phyloP scores from a whole-genome alignment of 2,797 vertebrate genomes.

The Hylomyscus alleni region DNA sequence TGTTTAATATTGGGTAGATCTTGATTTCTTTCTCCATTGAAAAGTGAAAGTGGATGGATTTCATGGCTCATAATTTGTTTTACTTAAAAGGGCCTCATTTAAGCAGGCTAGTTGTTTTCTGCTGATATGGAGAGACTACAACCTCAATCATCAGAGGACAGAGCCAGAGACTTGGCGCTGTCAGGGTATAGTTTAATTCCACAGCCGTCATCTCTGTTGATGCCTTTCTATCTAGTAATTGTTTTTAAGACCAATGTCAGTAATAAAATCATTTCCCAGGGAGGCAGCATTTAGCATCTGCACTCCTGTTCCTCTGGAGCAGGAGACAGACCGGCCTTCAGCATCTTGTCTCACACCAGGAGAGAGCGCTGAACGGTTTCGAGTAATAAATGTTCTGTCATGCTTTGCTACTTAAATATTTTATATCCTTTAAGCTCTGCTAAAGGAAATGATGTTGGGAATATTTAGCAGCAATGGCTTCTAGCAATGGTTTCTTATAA shows the following conservation, averaged over 20 bases:
- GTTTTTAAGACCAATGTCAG: conserved; percentile 64
- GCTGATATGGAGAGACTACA: background rate
- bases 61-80: background rate
- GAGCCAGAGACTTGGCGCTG: background rate
- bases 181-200: conserved; percentile 23
- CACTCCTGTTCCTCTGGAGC: background rate
- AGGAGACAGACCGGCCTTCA: background rate
- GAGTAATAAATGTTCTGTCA: conserved; percentile 63
- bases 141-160: background rate
- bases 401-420: conserved; percentile 74
- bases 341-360: background rate
- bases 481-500: conserved; percentile 76
- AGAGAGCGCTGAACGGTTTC: background rate
- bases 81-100: background rate
- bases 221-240: conserved; percentile 52
- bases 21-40: conserved; percentile 21
- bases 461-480: conserved; percentile 74
- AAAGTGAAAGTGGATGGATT: background rate
- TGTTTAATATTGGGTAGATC: background rate
- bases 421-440: conserved; percentile 78
- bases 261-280: background rate
- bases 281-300: background rate
- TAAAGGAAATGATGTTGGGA: conserved; percentile 77
- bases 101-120: background rate
- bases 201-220: conserved; percentile 16